These are phyloP conservation scores for Autographa pulchrina DNA, from an alignment of 2,888 invertebrate species.

Conservation along the genomic window DNA sequence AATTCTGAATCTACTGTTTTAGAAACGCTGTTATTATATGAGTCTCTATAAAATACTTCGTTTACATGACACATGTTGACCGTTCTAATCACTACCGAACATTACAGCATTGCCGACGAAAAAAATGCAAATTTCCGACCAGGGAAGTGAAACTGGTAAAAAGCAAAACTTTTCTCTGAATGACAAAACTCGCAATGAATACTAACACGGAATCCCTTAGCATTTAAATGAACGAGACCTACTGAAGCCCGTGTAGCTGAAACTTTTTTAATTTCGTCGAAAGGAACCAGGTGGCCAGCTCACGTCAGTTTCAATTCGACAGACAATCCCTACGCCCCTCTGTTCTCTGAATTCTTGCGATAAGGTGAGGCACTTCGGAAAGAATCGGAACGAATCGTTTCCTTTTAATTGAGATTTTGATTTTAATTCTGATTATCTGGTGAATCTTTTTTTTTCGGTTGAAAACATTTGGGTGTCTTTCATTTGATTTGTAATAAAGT, in stretches of 20 bases:
- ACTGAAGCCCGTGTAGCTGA: conserved; percentile 77
- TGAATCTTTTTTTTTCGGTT: background rate
- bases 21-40: too few relatives aligned
- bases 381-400: conserved; percentile 71
- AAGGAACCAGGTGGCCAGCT: conserved; percentile 83
- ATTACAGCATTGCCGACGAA: conserved; percentile 35
- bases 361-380: conserved; percentile 67
- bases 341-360: conserved; percentile 67
- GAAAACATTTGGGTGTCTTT: too few relatives aligned
- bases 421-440: conserved; percentile 57
- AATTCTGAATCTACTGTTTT: too few relatives aligned
- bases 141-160: conserved; percentile 69
- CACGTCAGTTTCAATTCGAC: conserved; percentile 81
- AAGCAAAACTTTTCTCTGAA: conserved; percentile 79
- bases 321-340: conserved; percentile 73
- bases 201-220: conserved; percentile 84
- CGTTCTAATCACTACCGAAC: conserved; percentile 2
- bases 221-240: conserved; percentile 86
- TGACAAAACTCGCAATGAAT: conserved; percentile 85
- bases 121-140: conserved; percentile 65
- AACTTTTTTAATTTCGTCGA: conserved; percentile 88
- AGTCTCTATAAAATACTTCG: background rate
- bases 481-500: too few relatives aligned
- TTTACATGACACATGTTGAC: conserved; percentile 13
- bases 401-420: conserved; percentile 75